Evolutionary conservation across 2,113 vertebrate genomes (phyloP), one percentile per base, ranked within the genome.

Genomic region (Garra rufa): DNA sequence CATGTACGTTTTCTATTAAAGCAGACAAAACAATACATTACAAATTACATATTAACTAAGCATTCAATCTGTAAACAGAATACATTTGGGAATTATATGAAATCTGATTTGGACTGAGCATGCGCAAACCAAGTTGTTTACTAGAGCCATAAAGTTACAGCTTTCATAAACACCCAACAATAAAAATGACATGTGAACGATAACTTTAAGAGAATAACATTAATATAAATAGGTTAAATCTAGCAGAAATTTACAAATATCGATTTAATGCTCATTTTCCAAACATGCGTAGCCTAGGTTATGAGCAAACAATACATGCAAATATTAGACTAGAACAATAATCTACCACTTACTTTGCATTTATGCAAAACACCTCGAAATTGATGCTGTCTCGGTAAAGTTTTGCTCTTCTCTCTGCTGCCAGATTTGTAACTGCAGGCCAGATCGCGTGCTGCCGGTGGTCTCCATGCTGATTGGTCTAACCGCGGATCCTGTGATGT

Each of bases 101-200:
- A 5, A 67, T 67, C 30, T 67, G 59, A 13, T 19, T 69, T 38
- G 67, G 17, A 70, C 38, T 71, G 69, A 71, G 38, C 38, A 71
- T 71, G 38, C 69, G 69, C 69, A 71, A 24, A 71, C 21, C 30
- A 7, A 24, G 69, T 71, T 71, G 69, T 71, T 71, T 71, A 70
- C 67, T 24, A 13, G 57, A 65, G 61, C 61, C 13, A 8, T 30
- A 65, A 65, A 70, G 65, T 70, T 44, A 21, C 14, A 38, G 38
- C 1, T 70, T 70, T 43, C 34, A 41, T n/a, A 70, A 70, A 71
- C 67, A 43, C 69, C 38, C 69, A 24, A 44, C 67, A 44, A 8
- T 6, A n/a, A n/a, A 41, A 70, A 24, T 43, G 34, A 2, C 19
- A n/a, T 9, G 21, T 24, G 19, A 24, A 71, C 21, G 11, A n/a